phyloP scores from a whole-genome alignment of 2,888 invertebrate genomes.

The Nymphalis urticae region DNA sequence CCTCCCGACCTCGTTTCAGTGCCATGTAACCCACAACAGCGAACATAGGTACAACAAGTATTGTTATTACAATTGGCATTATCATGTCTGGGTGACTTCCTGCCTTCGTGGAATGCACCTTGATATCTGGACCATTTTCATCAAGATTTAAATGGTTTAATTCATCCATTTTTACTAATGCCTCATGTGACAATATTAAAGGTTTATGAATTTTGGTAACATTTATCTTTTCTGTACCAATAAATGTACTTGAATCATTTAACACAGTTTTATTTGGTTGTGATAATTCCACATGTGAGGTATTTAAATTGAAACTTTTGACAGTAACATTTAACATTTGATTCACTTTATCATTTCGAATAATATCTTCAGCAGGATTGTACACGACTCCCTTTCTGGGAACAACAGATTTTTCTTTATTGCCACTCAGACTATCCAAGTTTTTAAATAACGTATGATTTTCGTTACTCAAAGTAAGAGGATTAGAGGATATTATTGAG shows the following conservation, averaged over 20 bases:
- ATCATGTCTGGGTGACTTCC: slow-evolving; percentile 84
- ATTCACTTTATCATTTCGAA: slow-evolving; percentile 33
- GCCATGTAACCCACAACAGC: slow-evolving; percentile 85
- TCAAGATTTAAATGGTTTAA: slow-evolving; percentile 39
- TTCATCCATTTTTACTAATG: slow-evolving; percentile 50
- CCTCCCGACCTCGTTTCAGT: slow-evolving; percentile 87
- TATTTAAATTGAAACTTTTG: slow-evolving; percentile 7
- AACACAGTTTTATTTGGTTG: slow-evolving; percentile 26
- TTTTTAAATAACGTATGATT: slow-evolving; percentile 48
- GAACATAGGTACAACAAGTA: slow-evolving; percentile 88
- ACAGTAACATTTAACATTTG: slow-evolving; percentile 23
- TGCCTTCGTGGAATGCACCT: slow-evolving; percentile 45
- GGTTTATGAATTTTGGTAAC: slow-evolving; percentile 56
- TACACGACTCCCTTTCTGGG: slow-evolving; percentile 45
- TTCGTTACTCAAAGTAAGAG: slow-evolving; percentile 50
- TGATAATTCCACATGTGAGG: slow-evolving; percentile 13
- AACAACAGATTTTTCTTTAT: slow-evolving; percentile 48
- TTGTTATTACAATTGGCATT: slow-evolving; percentile 87
- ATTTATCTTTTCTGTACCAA: slow-evolving; percentile 35
- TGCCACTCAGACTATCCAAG: slow-evolving; percentile 52
- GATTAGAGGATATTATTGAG: slow-evolving; percentile 47
- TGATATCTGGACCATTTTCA: slow-evolving; percentile 36
- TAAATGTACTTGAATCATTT: slow-evolving; percentile 32
- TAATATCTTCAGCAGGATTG: slow-evolving; percentile 29
- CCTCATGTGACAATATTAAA: slow-evolving; percentile 55